Evolutionary conservation across 2,113 vertebrate species (phyloP), one percentile per base, ranked within the genome.

Genomic region (Aegithalos caudatus): DNA sequence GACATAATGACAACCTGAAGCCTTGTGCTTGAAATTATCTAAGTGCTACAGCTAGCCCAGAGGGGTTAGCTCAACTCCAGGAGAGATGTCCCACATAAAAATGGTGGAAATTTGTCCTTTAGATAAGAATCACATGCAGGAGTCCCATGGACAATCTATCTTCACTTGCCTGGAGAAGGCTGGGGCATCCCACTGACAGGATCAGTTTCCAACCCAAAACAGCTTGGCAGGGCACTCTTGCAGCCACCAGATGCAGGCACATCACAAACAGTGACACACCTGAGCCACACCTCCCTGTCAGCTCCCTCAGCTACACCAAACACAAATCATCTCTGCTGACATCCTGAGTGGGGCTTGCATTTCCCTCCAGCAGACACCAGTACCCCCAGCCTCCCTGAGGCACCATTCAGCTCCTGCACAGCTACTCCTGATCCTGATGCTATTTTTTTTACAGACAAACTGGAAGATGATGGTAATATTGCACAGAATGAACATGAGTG

Each of bases 181-280:
- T 66, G 80, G 25, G 20, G 8, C 35, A 62, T 25, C 38, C 61
- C 45, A 48, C 19, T 4, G 44, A 25, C 28, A 37, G 27, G 28
- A 61, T 6, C 64, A 58, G 0, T 50, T 58, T 58, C 61, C 62
- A 54, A 47, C 81, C 21, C 42, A 61, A 4, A 16, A 11, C 2
- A 3, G n/a, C 45, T 19, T 51, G 73, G 16, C 28, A 11, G 1
- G 25, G 37, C 64, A 35, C 13, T 61, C 9, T 7, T 47, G 48
- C 4, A 6, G 42, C 21, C 71, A 37, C 38, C 23, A 48, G 24
- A 22, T 16, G 6, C 56, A 85, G 51, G 7, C 44, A 42, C 0
- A 0, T 13, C 48, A 70, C 66, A 69, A 81, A 15, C 31, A 57
- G 8, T 0, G 0, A 22, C 27, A 6, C 1, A 3, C 10, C 45